Conservation (phyloP, 2,797 vertebrate genomes). For the Vespertilio murinus region DNA sequence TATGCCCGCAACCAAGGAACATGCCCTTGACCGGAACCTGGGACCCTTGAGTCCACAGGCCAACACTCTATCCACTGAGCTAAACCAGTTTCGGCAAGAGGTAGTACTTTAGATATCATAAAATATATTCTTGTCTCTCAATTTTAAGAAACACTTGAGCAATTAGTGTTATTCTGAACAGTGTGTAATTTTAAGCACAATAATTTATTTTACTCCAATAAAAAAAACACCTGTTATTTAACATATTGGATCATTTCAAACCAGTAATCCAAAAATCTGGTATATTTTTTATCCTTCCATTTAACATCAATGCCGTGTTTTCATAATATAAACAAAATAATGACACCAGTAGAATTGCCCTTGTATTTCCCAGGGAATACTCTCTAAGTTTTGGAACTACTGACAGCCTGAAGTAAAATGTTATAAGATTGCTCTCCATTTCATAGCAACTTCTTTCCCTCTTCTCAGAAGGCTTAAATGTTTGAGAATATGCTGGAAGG, state of each 20-base stretch:
- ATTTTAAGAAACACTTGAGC: background rate
- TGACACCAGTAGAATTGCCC: background rate
- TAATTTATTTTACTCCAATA: background rate
- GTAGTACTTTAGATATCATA: background rate
- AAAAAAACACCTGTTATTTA: background rate
- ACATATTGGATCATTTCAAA: constrained; percentile 4
- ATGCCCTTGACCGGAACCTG: no score
- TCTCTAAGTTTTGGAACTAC: background rate
- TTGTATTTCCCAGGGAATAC: background rate
- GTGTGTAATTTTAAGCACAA: background rate
- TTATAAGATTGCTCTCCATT: background rate
- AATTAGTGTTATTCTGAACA: background rate
- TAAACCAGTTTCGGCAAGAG: background rate
- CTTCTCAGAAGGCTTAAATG: constrained; percentile 53
- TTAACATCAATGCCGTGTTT: background rate
- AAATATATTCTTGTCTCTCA: background rate
- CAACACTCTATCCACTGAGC: no score
- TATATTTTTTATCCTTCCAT: background rate
- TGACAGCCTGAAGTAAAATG: constrained; percentile 31
- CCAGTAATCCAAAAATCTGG: background rate
- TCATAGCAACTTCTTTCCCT: constrained; percentile 20
- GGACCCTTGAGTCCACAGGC: no score
- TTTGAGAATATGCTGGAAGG: constrained; percentile 57
- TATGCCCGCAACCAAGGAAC: no score
- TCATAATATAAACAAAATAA: constrained; percentile 39